Evolutionary conservation across 2,888 invertebrate species (phyloP).

Genomic region (Dryobotodes eremita): DNA sequence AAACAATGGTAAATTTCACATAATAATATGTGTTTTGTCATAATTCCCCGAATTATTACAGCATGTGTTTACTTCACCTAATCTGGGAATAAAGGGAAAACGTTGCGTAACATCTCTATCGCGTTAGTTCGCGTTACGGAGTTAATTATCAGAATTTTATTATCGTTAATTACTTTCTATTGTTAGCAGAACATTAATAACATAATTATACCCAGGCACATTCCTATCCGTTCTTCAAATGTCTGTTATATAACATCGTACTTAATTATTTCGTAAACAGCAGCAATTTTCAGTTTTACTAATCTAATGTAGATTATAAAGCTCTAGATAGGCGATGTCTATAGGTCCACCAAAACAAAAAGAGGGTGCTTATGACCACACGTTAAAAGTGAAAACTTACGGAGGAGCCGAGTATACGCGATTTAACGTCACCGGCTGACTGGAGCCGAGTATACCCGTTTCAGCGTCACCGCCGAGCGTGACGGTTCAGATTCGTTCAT

Average conservation of each 20-base stretch:
- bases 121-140: conserved; percentile 18
- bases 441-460: too few relatives aligned
- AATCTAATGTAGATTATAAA: not conserved
- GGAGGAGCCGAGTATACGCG: too few relatives aligned
- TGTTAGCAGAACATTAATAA: conserved; percentile 19
- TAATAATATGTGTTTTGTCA: conserved; percentile 12
- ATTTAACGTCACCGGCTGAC: too few relatives aligned
- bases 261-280: not conserved
- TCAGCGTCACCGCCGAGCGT: too few relatives aligned
- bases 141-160: conserved; percentile 44
- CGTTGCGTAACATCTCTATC: conserved; percentile 22
- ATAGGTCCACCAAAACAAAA: not conserved
- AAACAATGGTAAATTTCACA: conserved; percentile 41
- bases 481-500: too few relatives aligned
- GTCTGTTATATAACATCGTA: conserved; percentile 9
- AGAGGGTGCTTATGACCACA: too few relatives aligned
- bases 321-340: too few relatives aligned
- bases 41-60: conserved; percentile 23
- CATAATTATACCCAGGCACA: not conserved
- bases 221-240: not conserved
- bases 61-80: conserved; percentile 18
- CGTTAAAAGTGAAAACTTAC: too few relatives aligned
- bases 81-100: conserved; percentile 37
- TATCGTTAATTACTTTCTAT: conserved; percentile 39
- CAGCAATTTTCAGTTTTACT: not conserved